A percentile compares a stretch with the other conserved stretches of the same genome.
Conservation (phyloP, 2,888 invertebrate genomes). For the Gryllus longicercus region DNA sequence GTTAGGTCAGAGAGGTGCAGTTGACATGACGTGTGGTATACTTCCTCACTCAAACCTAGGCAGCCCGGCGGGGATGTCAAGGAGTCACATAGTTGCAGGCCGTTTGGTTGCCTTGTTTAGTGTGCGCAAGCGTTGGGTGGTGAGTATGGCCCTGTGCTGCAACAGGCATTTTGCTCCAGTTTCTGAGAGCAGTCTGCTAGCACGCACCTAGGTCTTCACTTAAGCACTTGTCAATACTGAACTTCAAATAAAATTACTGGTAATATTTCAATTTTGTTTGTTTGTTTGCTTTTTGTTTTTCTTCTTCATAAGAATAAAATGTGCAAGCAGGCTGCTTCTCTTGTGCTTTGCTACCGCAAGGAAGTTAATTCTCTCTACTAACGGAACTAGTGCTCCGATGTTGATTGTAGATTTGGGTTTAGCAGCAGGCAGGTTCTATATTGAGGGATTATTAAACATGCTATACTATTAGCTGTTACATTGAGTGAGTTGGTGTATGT, state of each 20-base stretch:
- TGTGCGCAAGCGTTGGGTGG: slow-evolving; percentile 31
- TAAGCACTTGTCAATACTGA: too few species aligned
- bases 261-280: too few species aligned
- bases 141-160: slow-evolving; percentile 30
- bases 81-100: slow-evolving; percentile 29
- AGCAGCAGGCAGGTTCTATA: slow-evolving; percentile 2
- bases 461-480: not conserved
- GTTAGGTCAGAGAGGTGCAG: slow-evolving; percentile 33
- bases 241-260: too few species aligned
- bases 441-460: not conserved
- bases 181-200: not conserved
- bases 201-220: not conserved
- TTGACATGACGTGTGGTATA: slow-evolving; percentile 36
- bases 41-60: slow-evolving; percentile 38
- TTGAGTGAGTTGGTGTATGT: not conserved
- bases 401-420: not conserved
- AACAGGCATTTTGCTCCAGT: slow-evolving; percentile 11
- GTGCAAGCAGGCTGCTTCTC: slow-evolving; percentile 17
- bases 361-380: not conserved
- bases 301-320: not conserved
- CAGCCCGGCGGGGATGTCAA: slow-evolving; percentile 35
- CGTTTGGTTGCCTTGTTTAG: slow-evolving; percentile 31
- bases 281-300: too few species aligned
- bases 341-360: slow-evolving; percentile 2
- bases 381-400: not conserved